Percentiles rank a stretch among this genome's conserved stretches.
These are phyloP conservation scores for Drosophila littoralis DNA, from an alignment of 1,140 invertebrate species.

Conservation along the genomic window DNA sequence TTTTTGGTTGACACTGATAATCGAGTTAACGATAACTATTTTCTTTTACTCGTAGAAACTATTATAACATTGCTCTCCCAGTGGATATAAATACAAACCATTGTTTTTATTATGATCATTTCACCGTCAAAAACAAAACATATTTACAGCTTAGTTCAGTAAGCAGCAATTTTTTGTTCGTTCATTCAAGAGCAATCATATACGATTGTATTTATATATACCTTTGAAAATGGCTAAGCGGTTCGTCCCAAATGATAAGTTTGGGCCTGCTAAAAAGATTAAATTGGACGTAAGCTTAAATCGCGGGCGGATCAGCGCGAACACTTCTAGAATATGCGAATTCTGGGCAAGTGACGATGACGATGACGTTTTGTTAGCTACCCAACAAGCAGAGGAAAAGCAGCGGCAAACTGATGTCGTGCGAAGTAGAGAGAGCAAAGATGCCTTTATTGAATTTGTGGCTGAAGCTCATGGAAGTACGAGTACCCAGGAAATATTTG, in stretches of 20 bases:
- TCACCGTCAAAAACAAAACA: too few relatives aligned
- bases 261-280: constrained; percentile 60
- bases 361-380: constrained; percentile 72
- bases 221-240: constrained; percentile 59
- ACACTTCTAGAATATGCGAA: constrained; percentile 35
- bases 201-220: neutral
- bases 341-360: constrained; percentile 79
- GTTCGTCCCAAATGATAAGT: constrained; percentile 60
- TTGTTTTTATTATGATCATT: too few relatives aligned
- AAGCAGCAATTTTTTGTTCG: too few relatives aligned
- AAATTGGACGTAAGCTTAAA: constrained; percentile 68
- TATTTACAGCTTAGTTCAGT: too few relatives aligned
- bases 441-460: constrained; percentile 67
- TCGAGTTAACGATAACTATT: too few relatives aligned
- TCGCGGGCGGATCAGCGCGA: constrained; percentile 10
- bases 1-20: too few relatives aligned
- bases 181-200: neutral
- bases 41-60: too few relatives aligned
- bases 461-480: constrained; percentile 49
- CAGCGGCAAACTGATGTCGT: constrained; percentile 21
- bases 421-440: constrained; percentile 31
- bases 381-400: constrained; percentile 62
- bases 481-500: constrained; percentile 67
- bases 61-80: too few relatives aligned
- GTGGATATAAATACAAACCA: too few relatives aligned